Conservation (phyloP, 2,797 vertebrate genomes). For the Phrynocephalus forsythii region DNA sequence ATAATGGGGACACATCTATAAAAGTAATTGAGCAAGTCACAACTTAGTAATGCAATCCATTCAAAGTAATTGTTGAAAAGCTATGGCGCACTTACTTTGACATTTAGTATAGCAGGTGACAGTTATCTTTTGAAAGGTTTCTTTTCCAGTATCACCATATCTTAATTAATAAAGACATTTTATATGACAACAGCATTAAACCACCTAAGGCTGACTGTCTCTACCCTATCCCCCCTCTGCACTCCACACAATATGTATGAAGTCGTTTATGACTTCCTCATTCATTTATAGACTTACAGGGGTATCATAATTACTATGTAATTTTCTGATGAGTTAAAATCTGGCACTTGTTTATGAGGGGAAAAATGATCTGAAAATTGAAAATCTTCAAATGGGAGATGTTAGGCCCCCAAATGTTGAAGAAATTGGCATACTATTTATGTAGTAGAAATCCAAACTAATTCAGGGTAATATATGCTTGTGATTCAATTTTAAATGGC, state of each 20-base stretch:
- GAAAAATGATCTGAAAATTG: neutral
- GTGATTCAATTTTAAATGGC: neutral
- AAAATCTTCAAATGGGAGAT: neutral
- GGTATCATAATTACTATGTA: neutral
- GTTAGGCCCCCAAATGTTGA: neutral
- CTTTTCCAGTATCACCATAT: constrained; percentile 1
- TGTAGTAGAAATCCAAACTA: neutral
- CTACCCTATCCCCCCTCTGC: neutral
- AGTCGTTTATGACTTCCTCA: neutral
- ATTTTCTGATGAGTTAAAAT: neutral
- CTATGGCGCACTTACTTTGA: neutral
- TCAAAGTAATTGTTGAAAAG: neutral
- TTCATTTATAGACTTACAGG: neutral
- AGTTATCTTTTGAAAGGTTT: constrained; percentile 8
- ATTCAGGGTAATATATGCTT: neutral
- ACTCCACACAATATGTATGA: neutral
- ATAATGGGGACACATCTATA: neutral
- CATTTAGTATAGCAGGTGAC: neutral
- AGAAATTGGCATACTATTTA: neutral
- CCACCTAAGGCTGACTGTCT: rapidly evolving
- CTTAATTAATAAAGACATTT: constrained; percentile 34
- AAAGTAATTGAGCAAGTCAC: constrained; percentile 24
- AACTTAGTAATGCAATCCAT: neutral
- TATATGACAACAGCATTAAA: neutral
- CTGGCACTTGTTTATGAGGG: neutral